Conservation (phyloP, 1,140 invertebrate species). For the Caenorhabditis latens region DNA sequence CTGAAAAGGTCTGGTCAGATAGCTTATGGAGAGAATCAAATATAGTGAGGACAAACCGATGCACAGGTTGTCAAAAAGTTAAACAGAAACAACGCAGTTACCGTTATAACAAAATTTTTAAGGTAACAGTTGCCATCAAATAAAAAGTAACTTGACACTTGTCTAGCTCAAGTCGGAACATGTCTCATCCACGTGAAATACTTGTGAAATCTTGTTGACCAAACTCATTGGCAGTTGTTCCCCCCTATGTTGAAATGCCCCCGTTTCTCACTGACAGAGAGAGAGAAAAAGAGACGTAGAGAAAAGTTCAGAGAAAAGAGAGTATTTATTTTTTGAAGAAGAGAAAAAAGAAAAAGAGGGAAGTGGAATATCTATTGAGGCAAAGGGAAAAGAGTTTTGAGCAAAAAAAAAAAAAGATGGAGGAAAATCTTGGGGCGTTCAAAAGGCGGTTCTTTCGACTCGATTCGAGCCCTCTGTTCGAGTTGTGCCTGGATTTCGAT, state of each 20-base stretch:
- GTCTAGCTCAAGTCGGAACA: neutral
- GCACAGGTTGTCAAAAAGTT: too few relatives aligned
- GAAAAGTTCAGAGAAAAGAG: neutral
- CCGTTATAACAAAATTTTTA: too few relatives aligned
- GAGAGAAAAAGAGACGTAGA: neutral
- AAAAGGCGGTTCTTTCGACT: conserved; percentile 52
- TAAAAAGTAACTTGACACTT: neutral
- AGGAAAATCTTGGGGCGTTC: neutral
- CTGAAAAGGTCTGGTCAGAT: too few relatives aligned
- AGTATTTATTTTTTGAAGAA: neutral
- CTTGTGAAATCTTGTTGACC: neutral
- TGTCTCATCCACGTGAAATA: neutral
- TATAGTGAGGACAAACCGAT: too few relatives aligned
- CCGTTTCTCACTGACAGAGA: too few relatives aligned
- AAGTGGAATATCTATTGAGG: neutral
- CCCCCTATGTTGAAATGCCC: neutral
- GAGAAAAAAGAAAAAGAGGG: neutral
- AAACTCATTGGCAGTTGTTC: conserved; percentile 26
- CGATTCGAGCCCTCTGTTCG: neutral
- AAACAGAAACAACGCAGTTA: too few relatives aligned
- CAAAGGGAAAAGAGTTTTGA: neutral
- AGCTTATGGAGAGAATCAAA: too few relatives aligned
- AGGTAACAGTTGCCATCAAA: too few relatives aligned
- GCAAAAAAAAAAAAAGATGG: neutral
- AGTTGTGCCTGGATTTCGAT: conserved; percentile 21